phyloP scores from a whole-genome alignment of 2,113 vertebrate genomes.

The Anseranas semipalmata region DNA sequence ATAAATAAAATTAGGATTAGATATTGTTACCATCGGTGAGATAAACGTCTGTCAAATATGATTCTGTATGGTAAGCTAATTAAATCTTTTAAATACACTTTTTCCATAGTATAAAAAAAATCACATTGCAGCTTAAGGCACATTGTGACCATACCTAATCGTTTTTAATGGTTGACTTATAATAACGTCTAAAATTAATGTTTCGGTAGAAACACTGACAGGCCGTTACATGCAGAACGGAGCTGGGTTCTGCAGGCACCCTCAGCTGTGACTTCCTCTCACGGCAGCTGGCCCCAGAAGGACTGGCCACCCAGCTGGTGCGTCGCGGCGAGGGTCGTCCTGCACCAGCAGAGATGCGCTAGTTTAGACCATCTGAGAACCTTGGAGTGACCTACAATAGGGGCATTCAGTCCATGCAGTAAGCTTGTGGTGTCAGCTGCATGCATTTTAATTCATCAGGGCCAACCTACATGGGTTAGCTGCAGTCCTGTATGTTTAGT shows the following conservation, averaged over 20 bases:
- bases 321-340: background rate
- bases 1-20: background rate
- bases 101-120: background rate
- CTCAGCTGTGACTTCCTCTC: background rate
- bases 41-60: background rate
- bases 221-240: background rate
- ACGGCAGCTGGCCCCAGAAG: background rate
- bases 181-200: background rate
- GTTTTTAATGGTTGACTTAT: background rate
- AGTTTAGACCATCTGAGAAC: background rate
- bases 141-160: background rate
- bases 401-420: background rate
- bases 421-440: background rate
- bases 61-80: background rate
- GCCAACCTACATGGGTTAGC: background rate
- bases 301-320: background rate
- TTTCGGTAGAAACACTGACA: background rate
- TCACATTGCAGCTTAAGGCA: background rate
- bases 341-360: background rate
- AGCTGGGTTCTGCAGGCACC: background rate
- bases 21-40: background rate
- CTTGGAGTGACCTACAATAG: background rate
- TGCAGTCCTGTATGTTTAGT: background rate
- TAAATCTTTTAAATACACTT: background rate
- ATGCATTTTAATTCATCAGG: background rate